Evolutionary conservation across 2,888 invertebrate genomes (phyloP).

Genomic region (Spatulosminthurus flaviceps): DNA sequence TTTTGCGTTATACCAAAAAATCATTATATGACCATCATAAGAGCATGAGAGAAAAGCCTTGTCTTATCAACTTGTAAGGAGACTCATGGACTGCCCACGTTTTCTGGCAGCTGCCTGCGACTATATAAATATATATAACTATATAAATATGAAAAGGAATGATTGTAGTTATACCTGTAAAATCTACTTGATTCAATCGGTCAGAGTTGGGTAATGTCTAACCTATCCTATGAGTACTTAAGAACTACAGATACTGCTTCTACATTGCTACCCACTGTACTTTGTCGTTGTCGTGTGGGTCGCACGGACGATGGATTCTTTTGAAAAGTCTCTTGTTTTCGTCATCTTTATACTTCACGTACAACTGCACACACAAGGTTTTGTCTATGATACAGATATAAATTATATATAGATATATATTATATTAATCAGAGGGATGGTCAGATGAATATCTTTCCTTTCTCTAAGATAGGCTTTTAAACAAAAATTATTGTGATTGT

Average conservation of each 20-base stretch:
- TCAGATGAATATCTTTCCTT: constrained; percentile 29
- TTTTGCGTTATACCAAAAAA: neutral
- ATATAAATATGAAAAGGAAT: too few species aligned
- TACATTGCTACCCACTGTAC: constrained; percentile 12
- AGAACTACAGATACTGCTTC: neutral
- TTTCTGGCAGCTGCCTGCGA: too few species aligned
- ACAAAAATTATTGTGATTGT: constrained; percentile 54
- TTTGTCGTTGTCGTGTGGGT: constrained; percentile 13
- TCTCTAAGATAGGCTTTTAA: constrained; percentile 42
- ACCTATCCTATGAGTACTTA: neutral
- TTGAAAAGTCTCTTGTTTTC: constrained; percentile 29
- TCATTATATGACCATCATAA: constrained; percentile 1
- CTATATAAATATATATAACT: too few species aligned
- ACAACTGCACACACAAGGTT: neutral
- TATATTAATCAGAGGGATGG: constrained; percentile 9
- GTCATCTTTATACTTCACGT: constrained; percentile 32
- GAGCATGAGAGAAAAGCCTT: neutral
- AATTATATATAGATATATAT: constrained; percentile 18
- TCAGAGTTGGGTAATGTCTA: neutral
- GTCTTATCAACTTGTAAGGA: neutral
- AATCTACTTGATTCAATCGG: constrained; percentile 4
- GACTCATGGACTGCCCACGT: too few species aligned
- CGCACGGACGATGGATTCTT: constrained; percentile 18
- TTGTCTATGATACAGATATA: constrained; percentile 21
- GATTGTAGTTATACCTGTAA: neutral